These are phyloP conservation scores for Drosophila takahashii DNA, from an alignment of 1,140 invertebrate species.

Conservation along the genomic window DNA sequence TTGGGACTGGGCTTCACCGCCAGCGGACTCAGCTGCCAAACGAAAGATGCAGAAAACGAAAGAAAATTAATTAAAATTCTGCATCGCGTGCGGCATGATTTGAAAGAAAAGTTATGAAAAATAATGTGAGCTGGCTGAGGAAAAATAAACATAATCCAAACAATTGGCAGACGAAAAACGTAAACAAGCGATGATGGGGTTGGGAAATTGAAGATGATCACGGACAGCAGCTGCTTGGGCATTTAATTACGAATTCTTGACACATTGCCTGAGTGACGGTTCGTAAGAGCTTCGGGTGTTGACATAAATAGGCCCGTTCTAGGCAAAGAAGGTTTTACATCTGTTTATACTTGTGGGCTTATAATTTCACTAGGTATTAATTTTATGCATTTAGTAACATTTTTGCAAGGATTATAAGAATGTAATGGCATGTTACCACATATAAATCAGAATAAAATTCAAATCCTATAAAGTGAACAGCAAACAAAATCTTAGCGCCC, in stretches of 20 bases:
- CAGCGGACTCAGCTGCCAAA: constrained; percentile 62
- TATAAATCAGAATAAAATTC: no score
- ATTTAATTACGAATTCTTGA: constrained; percentile 25
- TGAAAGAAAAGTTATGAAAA: constrained; percentile 41
- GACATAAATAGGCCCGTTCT: constrained; percentile 43
- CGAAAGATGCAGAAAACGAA: constrained; percentile 26
- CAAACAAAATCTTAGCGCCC: background rate
- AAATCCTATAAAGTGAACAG: background rate
- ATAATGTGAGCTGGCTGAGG: constrained; percentile 11
- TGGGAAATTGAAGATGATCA: background rate
- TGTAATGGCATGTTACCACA: no score
- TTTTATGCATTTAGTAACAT: no score
- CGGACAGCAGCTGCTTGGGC: constrained; percentile 33
- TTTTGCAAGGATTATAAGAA: no score
- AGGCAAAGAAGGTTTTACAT: background rate
- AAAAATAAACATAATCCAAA: constrained; percentile 51
- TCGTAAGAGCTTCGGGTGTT: constrained; percentile 3
- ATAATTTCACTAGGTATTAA: background rate
- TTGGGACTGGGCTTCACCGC: constrained; percentile 55
- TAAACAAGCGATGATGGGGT: constrained; percentile 48
- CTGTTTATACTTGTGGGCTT: no score
- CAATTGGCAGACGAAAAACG: constrained; percentile 53
- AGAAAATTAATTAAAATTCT: constrained; percentile 49
- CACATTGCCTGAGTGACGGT: background rate
- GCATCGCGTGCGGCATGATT: constrained; percentile 61